Evolutionary conservation across 2,888 invertebrate species (phyloP).

Genomic region (Tipula helvola): DNA sequence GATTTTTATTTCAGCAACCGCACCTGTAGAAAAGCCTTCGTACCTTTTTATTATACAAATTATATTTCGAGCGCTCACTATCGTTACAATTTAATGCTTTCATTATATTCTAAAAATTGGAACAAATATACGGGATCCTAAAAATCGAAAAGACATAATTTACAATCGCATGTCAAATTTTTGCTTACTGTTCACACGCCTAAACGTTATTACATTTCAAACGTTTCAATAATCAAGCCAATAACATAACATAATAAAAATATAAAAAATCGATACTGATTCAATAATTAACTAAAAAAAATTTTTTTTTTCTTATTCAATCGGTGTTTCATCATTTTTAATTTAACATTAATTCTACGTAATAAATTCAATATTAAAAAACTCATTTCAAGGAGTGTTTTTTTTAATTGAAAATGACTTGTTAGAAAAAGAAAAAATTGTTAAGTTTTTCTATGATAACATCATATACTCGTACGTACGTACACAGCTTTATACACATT

Average conservation of each 20-base stretch:
- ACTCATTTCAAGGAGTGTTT: not conserved
- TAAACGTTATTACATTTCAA: not conserved
- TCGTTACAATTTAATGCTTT: not conserved
- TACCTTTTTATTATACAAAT: not conserved
- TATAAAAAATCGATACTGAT: not conserved
- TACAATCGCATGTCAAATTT: not conserved
- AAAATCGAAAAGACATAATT: too few species aligned
- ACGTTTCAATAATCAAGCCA: not conserved
- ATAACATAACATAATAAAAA: not conserved
- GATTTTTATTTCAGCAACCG: not conserved
- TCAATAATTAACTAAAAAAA: not conserved
- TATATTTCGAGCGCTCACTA: too few species aligned
- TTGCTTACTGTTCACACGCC: not conserved
- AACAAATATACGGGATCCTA: too few species aligned
- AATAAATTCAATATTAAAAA: not conserved
- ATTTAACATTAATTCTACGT: not conserved
- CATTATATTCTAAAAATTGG: too few species aligned
- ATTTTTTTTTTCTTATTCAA: not conserved
- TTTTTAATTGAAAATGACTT: not conserved
- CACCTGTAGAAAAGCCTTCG: not conserved
- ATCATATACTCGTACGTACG: not conserved
- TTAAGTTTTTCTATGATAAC: not conserved
- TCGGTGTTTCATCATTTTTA: not conserved
- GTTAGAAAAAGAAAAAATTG: not conserved
- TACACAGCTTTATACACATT: not conserved